Percentiles rank a stretch among this genome's conserved stretches.
Conservation (phyloP, 2,113 vertebrate genomes). For the Istiophorus platypterus region DNA sequence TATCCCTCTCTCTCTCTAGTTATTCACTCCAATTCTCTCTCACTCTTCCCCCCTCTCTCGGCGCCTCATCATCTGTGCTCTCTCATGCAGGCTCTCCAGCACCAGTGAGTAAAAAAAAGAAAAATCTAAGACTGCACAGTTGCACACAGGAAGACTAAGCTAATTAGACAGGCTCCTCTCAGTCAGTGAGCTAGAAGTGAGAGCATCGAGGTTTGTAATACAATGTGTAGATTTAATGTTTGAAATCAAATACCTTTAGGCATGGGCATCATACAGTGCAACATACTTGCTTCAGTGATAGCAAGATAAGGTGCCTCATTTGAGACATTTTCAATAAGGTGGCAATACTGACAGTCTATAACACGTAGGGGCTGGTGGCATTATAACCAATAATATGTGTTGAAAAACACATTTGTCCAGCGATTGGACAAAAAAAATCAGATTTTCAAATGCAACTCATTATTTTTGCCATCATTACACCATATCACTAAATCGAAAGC, state of each 20-base stretch:
- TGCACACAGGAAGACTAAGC: neutral
- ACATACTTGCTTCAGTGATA: neutral
- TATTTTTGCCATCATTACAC: neutral
- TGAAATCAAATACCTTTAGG: neutral
- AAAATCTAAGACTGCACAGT: slow-evolving; percentile 1
- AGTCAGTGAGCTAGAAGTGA: neutral
- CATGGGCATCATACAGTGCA: neutral
- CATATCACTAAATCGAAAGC: neutral
- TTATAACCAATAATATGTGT: neutral
- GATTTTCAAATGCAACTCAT: neutral
- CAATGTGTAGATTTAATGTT: neutral
- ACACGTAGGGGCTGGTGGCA: neutral
- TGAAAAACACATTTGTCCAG: neutral
- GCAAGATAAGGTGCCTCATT: neutral
- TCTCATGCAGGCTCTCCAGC: neutral
- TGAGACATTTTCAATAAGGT: neutral
- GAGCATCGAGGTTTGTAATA: neutral
- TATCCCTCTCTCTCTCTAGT: slow-evolving; percentile 19
- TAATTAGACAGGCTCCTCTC: slow-evolving; percentile 34
- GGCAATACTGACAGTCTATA: neutral
- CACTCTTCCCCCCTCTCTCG: neutral
- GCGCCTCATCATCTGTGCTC: neutral
- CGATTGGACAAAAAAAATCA: neutral
- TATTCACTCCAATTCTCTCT: slow-evolving; percentile 1
- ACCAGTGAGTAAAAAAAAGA: neutral